Evolutionary conservation across 2,797 vertebrate species (phyloP).

Genomic region (Sebastes dallii): DNA sequence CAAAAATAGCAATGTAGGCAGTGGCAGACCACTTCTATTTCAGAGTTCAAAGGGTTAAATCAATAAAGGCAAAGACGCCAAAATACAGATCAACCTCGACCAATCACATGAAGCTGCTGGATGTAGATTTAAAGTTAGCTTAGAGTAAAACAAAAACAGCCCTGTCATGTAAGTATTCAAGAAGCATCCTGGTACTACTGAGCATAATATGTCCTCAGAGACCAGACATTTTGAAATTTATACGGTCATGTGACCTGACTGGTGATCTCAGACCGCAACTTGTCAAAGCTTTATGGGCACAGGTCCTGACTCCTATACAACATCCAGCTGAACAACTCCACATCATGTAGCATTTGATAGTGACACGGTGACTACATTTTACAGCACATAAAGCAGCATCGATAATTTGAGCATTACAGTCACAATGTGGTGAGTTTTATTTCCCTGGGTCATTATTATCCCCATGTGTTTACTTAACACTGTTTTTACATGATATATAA

Average conservation of each 20-base stretch:
- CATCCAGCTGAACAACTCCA: slow-evolving; percentile 9
- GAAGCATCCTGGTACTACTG: background rate
- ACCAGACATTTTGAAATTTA: background rate
- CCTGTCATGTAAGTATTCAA: background rate
- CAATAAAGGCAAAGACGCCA: background rate
- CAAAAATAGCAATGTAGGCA: no score
- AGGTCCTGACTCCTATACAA: slow-evolving; percentile 10
- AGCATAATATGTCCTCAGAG: background rate
- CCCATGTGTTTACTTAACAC: slow-evolving; percentile 55
- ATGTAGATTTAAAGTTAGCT: background rate
- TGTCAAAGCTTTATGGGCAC: slow-evolving; percentile 30
- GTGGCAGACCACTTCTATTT: no score
- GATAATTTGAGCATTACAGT: slow-evolving; percentile 55
- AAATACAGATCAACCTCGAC: background rate
- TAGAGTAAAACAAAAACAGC: background rate
- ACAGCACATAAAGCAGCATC: slow-evolving; percentile 51
- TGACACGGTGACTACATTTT: slow-evolving; percentile 31
- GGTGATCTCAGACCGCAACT: background rate
- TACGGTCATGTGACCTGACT: background rate
- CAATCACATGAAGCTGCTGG: background rate
- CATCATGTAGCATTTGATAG: slow-evolving; percentile 33
- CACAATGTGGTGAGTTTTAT: slow-evolving; percentile 51
- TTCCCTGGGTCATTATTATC: slow-evolving; percentile 44
- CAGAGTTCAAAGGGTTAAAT: background rate
- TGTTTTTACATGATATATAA: slow-evolving; percentile 40